These are phyloP conservation scores for Brassicogethes aeneus DNA, from an alignment of 2,888 invertebrate genomes.

Conservation along the genomic window DNA sequence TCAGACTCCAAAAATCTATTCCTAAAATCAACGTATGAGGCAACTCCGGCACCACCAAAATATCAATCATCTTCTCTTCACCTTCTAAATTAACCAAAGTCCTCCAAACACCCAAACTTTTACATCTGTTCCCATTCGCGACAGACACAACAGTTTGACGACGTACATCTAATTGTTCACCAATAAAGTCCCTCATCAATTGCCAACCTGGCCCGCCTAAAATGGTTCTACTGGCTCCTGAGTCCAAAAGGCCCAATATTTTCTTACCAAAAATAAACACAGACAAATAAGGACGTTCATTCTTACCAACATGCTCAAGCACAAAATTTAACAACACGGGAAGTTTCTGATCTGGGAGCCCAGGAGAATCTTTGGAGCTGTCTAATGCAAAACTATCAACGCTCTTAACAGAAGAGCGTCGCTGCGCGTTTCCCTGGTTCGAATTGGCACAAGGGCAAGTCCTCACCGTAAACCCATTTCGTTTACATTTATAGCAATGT, in stretches of 20 bases:
- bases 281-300: too few species aligned
- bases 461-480: constrained; percentile 5
- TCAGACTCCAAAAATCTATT: constrained; percentile 6
- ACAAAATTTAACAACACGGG: constrained; percentile 2
- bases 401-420: constrained; percentile 4
- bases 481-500: constrained; percentile 6
- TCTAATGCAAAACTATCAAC: neutral
- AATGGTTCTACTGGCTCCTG: constrained; percentile 6
- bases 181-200: too few species aligned
- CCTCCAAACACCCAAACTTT: too few species aligned
- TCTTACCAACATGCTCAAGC: neutral
- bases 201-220: constrained; percentile 6
- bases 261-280: too few species aligned
- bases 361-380: too few species aligned
- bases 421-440: constrained; percentile 7
- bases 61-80: neutral
- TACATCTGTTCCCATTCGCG: too few species aligned
- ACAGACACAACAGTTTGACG: too few species aligned
- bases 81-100: too few species aligned
- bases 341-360: neutral
- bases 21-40: too few species aligned
- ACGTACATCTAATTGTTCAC: too few species aligned
- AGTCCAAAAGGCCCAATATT: too few species aligned
- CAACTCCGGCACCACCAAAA: too few species aligned
- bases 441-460: constrained; percentile 4